phyloP scores from a whole-genome alignment of 2,113 vertebrate genomes.

The Megaceryle maxima region DNA sequence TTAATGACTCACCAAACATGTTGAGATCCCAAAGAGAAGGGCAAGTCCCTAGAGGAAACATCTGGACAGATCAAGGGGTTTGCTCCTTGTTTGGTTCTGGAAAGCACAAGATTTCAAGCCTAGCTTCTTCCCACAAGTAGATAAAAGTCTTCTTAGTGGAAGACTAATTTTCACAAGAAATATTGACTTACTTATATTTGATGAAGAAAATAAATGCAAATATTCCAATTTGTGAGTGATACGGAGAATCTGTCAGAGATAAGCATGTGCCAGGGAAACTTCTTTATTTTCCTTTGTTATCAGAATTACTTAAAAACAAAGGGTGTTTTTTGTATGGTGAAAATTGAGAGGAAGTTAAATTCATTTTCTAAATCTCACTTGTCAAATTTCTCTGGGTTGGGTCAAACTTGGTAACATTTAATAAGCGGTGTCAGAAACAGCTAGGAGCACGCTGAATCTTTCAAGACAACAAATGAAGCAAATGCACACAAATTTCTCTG shows the following conservation, averaged over 20 bases:
- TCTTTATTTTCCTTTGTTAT: not conserved
- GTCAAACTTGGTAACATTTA: not conserved
- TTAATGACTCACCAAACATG: not conserved
- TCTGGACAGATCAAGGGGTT: slow-evolving; percentile 20
- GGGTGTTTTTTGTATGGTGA: not conserved
- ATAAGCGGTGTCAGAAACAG: not conserved
- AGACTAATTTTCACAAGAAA: not conserved
- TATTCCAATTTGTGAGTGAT: not conserved
- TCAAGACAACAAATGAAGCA: not conserved
- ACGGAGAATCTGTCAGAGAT: not conserved
- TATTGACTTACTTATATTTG: not conserved
- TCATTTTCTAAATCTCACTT: not conserved
- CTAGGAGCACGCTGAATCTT: not conserved
- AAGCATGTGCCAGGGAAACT: not conserved
- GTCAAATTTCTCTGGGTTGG: not conserved
- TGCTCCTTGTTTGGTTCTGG: slow-evolving; percentile 10
- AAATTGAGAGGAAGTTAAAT: not conserved
- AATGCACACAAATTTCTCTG: not conserved
- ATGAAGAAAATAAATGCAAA: not conserved
- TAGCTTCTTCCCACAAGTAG: not conserved
- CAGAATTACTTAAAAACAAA: not conserved
- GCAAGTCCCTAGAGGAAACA: slow-evolving; percentile 25
- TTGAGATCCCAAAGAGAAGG: not conserved
- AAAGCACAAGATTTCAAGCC: not conserved
- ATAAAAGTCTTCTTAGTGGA: not conserved